Conservation (phyloP, 2,888 invertebrate genomes). For the Synanthedon andrenaeformis region DNA sequence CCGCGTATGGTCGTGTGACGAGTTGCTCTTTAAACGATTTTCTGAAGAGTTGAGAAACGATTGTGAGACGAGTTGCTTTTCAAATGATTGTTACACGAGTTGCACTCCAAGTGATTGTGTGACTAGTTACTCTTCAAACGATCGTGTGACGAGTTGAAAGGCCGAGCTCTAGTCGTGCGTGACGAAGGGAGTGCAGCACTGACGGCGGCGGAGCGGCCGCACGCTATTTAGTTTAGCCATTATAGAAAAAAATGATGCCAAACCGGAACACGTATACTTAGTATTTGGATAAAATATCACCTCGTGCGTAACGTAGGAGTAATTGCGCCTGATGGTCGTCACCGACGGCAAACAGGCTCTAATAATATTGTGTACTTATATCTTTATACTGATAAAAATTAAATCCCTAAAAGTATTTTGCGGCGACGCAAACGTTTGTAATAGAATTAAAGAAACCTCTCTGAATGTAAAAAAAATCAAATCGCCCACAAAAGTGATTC, state of each 20-base stretch:
- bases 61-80: not conserved
- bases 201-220: conserved; percentile 15
- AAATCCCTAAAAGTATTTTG: conserved; percentile 54
- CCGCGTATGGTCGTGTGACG: too few relatives aligned
- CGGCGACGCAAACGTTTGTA: conserved; percentile 58
- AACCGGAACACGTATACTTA: conserved; percentile 63
- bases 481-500: conserved; percentile 80
- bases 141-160: conserved; percentile 5
- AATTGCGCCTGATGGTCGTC: conserved; percentile 31
- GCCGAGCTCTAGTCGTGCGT: conserved; percentile 18
- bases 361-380: conserved; percentile 55
- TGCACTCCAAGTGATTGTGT: conserved; percentile 2
- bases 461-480: conserved; percentile 63
- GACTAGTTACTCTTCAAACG: conserved; percentile 6
- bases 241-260: conserved; percentile 46
- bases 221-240: not conserved
- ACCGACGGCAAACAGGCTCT: conserved; percentile 24
- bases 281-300: conserved; percentile 59
- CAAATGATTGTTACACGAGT: too few relatives aligned
- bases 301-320: conserved; percentile 54
- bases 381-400: conserved; percentile 60
- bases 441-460: conserved; percentile 58
- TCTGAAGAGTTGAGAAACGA: not conserved
- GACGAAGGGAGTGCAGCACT: conserved; percentile 16
- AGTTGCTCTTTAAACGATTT: too few relatives aligned